A percentile compares a stretch with the other conserved stretches of the same genome.
phyloP scores from a whole-genome alignment of 2,797 vertebrate genomes.

The Labeo calbasu region DNA sequence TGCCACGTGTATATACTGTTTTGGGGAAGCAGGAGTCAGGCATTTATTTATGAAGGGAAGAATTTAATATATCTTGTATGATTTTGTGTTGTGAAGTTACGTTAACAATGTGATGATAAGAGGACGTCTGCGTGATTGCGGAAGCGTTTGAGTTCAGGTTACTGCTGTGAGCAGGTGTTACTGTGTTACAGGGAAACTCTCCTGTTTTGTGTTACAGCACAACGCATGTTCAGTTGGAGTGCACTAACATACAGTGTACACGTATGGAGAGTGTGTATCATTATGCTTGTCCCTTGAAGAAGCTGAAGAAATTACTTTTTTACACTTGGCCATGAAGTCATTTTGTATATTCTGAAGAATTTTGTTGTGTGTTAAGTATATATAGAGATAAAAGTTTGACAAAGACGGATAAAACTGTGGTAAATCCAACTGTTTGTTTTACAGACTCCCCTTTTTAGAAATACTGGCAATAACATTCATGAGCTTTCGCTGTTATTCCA shows the following conservation, averaged over 20 bases:
- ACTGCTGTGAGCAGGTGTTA: slow-evolving; percentile 76
- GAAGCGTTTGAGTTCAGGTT: slow-evolving; percentile 70
- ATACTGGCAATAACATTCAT: slow-evolving; percentile 23
- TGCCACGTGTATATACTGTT: slow-evolving; percentile 77
- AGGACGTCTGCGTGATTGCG: slow-evolving; percentile 55
- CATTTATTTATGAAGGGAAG: slow-evolving; percentile 86
- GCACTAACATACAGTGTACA: slow-evolving; percentile 51
- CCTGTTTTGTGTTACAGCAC: slow-evolving; percentile 73
- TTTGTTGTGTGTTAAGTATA: slow-evolving; percentile 30
- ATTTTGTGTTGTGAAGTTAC: slow-evolving; percentile 75
- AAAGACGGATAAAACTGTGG: slow-evolving; percentile 70
- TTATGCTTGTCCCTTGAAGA: slow-evolving; percentile 45
- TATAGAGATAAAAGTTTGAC: slow-evolving; percentile 29
- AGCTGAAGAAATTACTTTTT: slow-evolving; percentile 45
- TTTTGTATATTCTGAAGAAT: slow-evolving; percentile 46
- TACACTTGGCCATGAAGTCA: slow-evolving; percentile 52
- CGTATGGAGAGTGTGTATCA: slow-evolving; percentile 35
- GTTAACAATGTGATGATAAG: slow-evolving; percentile 67
- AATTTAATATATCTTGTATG: slow-evolving; percentile 86
- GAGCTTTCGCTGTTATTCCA: slow-evolving; percentile 16
- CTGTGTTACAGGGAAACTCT: slow-evolving; percentile 70
- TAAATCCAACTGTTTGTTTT: slow-evolving; percentile 58
- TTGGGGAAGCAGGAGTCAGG: slow-evolving; percentile 71
- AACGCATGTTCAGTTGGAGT: slow-evolving; percentile 54
- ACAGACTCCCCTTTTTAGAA: slow-evolving; percentile 44